Evolutionary conservation across 2,888 invertebrate species (phyloP), one percentile per base, ranked within the genome.

Genomic region (Drosophila pseudotalamancana): DNA sequence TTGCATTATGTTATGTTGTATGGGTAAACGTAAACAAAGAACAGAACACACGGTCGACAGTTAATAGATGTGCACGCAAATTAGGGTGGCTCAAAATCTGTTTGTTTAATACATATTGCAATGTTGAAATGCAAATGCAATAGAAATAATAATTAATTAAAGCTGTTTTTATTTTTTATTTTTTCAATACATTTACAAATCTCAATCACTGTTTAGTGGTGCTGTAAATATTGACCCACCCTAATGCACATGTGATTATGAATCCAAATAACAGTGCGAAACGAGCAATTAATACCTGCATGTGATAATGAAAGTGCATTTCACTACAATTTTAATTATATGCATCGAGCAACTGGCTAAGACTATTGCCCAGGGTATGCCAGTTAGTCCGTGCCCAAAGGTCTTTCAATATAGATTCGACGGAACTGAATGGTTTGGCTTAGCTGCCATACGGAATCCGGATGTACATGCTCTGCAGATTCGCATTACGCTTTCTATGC

Each of bases 331-430:
- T 42, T 42, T 81, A 43, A 55, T 81, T 25, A 59, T 87, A 46
- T 80, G 74, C 65, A 55, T 77, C 18, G 77, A 77, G 61, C 81
- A 77, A 45, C 40, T 79, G n/a, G 45, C 64, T 49, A 81, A 79
- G 69, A 73, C 77, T 19, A 55, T 86, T 29, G 79, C 86, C 2
- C 90, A 90, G 12, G 82, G 87, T 19, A 81, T 89, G 54, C 91
- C 91, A 8, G 71, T 85, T 11, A 90, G 88, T 72, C 91, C 91
- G 27, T 91, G 91, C 37, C 91, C 91, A 8, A 89, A 90, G 62
- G 73, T 89, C 37, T 92, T 92, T 59, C 90, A 90, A 60, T 93
- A 93, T 76, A 85, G 87, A 45, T 91, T 88, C 62, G 92, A 92
- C 67, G 90, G 91, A 5, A 80, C 80, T 2, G 88, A 91, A 45